These are phyloP conservation scores for Athalia rosae DNA, from an alignment of 2,888 invertebrate species.

Conservation along the genomic window DNA sequence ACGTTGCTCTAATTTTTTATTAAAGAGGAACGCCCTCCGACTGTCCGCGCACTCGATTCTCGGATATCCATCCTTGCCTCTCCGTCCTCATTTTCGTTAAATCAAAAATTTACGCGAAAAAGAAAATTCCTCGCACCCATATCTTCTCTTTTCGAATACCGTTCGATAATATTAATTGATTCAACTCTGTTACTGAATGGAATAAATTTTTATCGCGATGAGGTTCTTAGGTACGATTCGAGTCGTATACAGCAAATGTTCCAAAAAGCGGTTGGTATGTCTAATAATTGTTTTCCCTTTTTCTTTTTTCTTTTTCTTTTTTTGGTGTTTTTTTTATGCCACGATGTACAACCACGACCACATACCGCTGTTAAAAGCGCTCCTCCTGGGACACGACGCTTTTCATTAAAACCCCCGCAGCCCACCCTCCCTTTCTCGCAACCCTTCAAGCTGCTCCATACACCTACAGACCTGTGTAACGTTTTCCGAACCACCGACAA, in stretches of 20 bases:
- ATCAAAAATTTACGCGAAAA: too few species aligned
- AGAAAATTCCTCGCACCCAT: too few species aligned
- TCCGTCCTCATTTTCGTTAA: too few species aligned
- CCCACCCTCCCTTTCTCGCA: not conserved
- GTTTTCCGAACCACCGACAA: not conserved
- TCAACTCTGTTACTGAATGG: too few species aligned
- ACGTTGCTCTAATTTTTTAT: conserved; percentile 25
- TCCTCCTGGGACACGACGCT: conserved; percentile 32
- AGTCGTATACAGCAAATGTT: too few species aligned
- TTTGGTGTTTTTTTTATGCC: conserved; percentile 15
- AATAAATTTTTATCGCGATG: too few species aligned
- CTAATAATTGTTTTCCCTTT: too few species aligned
- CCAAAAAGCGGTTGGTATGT: too few species aligned
- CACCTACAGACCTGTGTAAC: not conserved
- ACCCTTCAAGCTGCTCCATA: conserved; percentile 2
- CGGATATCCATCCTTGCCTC: not conserved
- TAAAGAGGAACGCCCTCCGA: not conserved
- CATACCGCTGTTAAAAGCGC: conserved; percentile 13
- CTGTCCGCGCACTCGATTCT: not conserved
- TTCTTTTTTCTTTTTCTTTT: not conserved
- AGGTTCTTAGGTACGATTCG: too few species aligned
- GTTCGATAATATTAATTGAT: too few species aligned
- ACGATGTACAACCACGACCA: not conserved
- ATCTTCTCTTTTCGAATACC: too few species aligned
- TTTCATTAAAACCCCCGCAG: conserved; percentile 37